Evolutionary conservation across 1,140 invertebrate species (phyloP).

Genomic region (Chlorops oryzae): DNA sequence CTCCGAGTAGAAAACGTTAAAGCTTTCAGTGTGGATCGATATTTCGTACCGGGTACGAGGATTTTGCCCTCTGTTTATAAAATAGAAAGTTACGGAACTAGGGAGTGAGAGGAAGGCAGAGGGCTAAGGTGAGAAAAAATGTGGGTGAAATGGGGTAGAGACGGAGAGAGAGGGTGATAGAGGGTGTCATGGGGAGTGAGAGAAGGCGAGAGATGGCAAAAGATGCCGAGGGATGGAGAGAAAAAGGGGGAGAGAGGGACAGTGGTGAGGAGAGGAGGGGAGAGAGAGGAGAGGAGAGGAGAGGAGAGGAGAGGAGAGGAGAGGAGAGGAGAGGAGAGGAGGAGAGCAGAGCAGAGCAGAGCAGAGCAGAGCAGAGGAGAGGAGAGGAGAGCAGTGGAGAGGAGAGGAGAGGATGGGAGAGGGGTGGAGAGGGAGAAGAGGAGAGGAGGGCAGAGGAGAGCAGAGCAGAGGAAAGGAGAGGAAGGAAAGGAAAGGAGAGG

Average conservation of each 20-base stretch:
- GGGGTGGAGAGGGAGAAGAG: background rate
- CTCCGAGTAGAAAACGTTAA: too few relatives aligned
- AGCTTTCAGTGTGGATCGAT: too few relatives aligned
- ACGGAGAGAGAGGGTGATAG: too few relatives aligned
- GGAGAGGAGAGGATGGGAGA: background rate
- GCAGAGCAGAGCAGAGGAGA: background rate
- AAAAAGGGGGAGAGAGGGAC: background rate
- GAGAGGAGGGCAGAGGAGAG: background rate
- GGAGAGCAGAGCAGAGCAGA: background rate
- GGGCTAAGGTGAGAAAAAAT: background rate
- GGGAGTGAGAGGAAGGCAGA: background rate
- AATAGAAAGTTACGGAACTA: background rate
- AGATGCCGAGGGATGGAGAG: background rate
- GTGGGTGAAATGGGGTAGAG: background rate
- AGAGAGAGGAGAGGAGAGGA: background rate
- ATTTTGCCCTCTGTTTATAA: background rate
- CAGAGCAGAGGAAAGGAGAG: background rate
- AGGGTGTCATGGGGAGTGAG: too few relatives aligned
- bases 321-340: background rate
- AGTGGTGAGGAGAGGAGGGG: background rate
- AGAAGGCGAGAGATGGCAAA: too few relatives aligned
- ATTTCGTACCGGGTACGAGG: too few relatives aligned
- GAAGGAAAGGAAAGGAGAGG: background rate
- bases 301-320: background rate
- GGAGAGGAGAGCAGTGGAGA: background rate